These are phyloP conservation scores for Platichthys stellatus DNA, from an alignment of 2,113 vertebrate species.

Conservation along the genomic window DNA sequence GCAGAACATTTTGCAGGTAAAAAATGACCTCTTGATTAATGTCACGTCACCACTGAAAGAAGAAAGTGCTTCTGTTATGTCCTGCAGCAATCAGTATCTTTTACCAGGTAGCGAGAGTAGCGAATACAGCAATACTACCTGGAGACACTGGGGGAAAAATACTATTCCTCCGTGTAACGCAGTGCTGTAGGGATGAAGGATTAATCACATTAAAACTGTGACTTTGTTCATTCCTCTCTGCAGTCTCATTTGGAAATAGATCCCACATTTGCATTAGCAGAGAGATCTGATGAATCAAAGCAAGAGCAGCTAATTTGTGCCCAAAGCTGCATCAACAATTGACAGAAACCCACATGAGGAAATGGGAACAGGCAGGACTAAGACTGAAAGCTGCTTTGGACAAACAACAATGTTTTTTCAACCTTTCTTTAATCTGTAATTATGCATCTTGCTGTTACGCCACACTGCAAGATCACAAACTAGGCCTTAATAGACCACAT, in stretches of 20 bases:
- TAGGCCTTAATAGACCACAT: slow-evolving; percentile 6
- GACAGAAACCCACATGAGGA: slow-evolving; percentile 12
- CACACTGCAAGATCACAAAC: not conserved
- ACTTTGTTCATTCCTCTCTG: slow-evolving; percentile 19
- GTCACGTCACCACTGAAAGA: not conserved
- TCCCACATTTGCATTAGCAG: slow-evolving; percentile 16
- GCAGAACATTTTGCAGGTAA: too few relatives aligned
- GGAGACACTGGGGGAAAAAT: too few relatives aligned
- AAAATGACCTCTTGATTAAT: not conserved
- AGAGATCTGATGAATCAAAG: slow-evolving; percentile 19
- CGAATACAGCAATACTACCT: too few relatives aligned
- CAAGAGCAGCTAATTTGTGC: slow-evolving; percentile 15
- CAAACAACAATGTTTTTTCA: not conserved
- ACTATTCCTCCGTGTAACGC: not conserved
- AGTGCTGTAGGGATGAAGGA: slow-evolving; percentile 7
- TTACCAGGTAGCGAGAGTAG: too few relatives aligned
- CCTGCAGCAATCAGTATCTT: too few relatives aligned
- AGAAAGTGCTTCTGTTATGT: too few relatives aligned
- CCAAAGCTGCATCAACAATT: slow-evolving; percentile 21
- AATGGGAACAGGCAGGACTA: not conserved
- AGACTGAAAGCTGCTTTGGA: not conserved
- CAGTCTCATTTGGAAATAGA: slow-evolving; percentile 7
- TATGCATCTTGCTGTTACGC: not conserved
- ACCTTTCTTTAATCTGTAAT: not conserved
- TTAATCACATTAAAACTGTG: slow-evolving; percentile 5